Evolutionary conservation across 2,113 vertebrate species (phyloP), one percentile per base, ranked within the genome.

Genomic region (Amblyopsis rosae): DNA sequence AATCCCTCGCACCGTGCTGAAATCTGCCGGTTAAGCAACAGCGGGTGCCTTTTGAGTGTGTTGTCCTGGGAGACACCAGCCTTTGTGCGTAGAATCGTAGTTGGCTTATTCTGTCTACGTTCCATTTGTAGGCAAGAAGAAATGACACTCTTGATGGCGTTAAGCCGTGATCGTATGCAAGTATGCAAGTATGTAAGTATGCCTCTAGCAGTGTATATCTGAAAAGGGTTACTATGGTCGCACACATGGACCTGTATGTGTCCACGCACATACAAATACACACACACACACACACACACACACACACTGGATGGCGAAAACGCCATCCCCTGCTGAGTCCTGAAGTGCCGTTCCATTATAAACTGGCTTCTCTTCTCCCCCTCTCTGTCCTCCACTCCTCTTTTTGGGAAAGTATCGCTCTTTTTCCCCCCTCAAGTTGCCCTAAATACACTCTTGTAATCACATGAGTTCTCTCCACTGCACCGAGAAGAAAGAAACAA

Each of bases 51-150:
- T 70, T 80, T 79, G 59, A 77, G 69, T 79, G 35, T 79, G 78
- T 68, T 76, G 70, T 66, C 57, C 26, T 48, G 19, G 79, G 82
- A 53, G 77, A 75, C 66, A 55, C 63, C 33, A 65, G 61, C 63
- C 76, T 89, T 84, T 82, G 81, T 83, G 55, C 59, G 72, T 80
- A 45, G 33, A 81, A 84, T 88, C 79, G 67, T 56, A 76, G 72
- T 73, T 82, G 65, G 73, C 70, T 77, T 76, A 62, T 67, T 78
- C 54, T 45, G 77, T 72, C 78, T 50, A 67, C 3, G 13, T 65
- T 71, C 48, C 62, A 63, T 49, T 19, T 63, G 19, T 71, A 45
- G 56, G 79, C 49, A 33, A 41, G 33, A 3, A 33, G 26, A 3
- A 33, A 60, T 33, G 47, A 59, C 33, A 3, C 26, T 41, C 55